Base-by-base conservation (phyloP, 1,140 invertebrate species). In the Alviniconcha marisindica region DNA sequence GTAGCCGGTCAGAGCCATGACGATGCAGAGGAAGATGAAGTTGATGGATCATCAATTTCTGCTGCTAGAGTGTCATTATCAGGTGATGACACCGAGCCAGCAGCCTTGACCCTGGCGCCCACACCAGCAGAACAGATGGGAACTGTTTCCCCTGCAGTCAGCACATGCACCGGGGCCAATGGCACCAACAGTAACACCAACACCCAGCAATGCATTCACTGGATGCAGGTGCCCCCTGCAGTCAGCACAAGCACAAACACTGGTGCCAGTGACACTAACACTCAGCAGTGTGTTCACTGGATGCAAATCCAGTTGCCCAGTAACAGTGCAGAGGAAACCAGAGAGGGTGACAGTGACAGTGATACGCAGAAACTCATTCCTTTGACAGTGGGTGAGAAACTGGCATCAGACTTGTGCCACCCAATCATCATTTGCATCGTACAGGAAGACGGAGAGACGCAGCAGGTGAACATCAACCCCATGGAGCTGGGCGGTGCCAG, bases 1-100 rank as follows among this genome's bases (percentile, higher is more conserved):
- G n/a, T n/a, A n/a, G n/a, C n/a, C n/a, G n/a, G n/a, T n/a, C n/a
- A n/a, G n/a, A n/a, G n/a, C 5, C 7, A 48, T 48, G 44, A 10
- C 18, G 44, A 48, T 10, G 2, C 7, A 14, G 36, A 71, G 18
- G 69, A 66, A 66, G 63, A 71, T 71, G 69, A 71, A 71, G 40
- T 42, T 71, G 69, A 71, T 71, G 69, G 69, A 1, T 2, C 12
- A 14, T 31, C 69, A 38, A 36, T 71, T 2, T 40, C 69, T 71
- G 36, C 69, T 71, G 69, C 36, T 36, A 71, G 69, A 51, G 48
- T n/a, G n/a, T n/a, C n/a, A n/a, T n/a, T n/a, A n/a, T n/a, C n/a
- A n/a, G n/a, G n/a, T n/a, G n/a, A n/a, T n/a, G n/a, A n/a, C n/a
- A n/a, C n/a, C n/a, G n/a, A 10, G 18, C 48, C 7, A 18, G 7